phyloP scores from a whole-genome alignment of 1,140 invertebrate species.

The Polypedilum pembai region DNA sequence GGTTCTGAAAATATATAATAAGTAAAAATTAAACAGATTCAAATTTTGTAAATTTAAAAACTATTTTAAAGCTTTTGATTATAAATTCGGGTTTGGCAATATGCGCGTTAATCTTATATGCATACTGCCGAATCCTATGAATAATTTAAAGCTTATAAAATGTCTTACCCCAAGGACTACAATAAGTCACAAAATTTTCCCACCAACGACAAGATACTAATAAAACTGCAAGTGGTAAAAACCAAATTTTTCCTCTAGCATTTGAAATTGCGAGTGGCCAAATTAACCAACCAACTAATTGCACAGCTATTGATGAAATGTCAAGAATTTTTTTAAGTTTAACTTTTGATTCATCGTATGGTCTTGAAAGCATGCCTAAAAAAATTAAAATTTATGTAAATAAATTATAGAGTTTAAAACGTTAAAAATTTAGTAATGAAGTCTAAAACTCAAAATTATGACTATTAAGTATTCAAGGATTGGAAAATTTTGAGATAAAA shows the following conservation, averaged over 20 bases:
- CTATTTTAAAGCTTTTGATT: too few species aligned
- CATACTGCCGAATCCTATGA: too few species aligned
- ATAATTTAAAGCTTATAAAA: too few species aligned
- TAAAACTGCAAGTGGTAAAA: conserved; percentile 57
- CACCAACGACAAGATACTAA: conserved; percentile 76
- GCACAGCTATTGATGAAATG: conserved; percentile 49
- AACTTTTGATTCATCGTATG: conserved; percentile 37
- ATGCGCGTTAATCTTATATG: too few species aligned
- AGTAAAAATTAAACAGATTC: background rate
- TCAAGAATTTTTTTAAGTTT: conserved; percentile 47
- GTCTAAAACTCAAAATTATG: background rate
- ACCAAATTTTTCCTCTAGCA: conserved; percentile 45
- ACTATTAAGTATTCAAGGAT: too few species aligned
- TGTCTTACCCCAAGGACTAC: conserved; percentile 42
- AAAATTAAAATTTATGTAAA: background rate
- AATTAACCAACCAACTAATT: conserved; percentile 55
- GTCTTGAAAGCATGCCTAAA: conserved; percentile 4
- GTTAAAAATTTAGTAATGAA: conserved; percentile 37
- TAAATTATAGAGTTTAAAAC: background rate
- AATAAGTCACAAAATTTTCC: conserved; percentile 68
- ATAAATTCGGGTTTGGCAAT: too few species aligned
- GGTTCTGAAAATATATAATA: background rate
- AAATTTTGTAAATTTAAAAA: background rate
- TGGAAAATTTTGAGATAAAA: too few species aligned
- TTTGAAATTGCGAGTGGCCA: conserved; percentile 53